Conservation (phyloP, 2,797 vertebrate genomes). For the Odontamblyopus lacepedii region DNA sequence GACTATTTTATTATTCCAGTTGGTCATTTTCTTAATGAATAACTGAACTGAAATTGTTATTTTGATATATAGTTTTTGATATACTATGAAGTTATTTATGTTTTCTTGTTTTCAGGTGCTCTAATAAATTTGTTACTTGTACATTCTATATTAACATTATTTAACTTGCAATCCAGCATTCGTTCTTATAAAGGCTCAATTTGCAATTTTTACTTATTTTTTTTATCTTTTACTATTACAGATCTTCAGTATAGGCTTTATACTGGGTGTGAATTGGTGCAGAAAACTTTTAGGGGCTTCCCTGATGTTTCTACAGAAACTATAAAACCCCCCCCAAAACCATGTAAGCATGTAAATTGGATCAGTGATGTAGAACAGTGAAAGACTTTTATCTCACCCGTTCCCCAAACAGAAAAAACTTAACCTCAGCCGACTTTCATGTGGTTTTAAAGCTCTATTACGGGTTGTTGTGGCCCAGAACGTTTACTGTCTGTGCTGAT, state of each 20-base stretch:
- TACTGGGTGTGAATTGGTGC: not conserved
- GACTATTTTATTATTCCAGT: too few relatives aligned
- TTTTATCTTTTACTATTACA: not conserved
- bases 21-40: too few relatives aligned
- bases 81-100: too few relatives aligned
- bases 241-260: not conserved
- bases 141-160: too few relatives aligned
- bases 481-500: not conserved
- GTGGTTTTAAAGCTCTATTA: not conserved
- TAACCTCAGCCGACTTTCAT: not conserved
- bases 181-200: too few relatives aligned
- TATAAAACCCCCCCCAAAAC: too few relatives aligned
- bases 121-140: too few relatives aligned
- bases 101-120: too few relatives aligned
- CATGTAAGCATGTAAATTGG: not conserved
- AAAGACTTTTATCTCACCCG: constrained; percentile 1
- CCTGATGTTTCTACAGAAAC: not conserved
- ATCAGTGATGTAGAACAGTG: not conserved
- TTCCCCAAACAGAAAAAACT: not conserved
- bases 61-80: too few relatives aligned
- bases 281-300: not conserved
- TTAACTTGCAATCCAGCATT: too few relatives aligned
- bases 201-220: not conserved
- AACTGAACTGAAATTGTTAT: too few relatives aligned
- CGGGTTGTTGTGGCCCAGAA: not conserved